A percentile compares a stretch with the other conserved stretches of the same genome.
phyloP scores from a whole-genome alignment of 2,113 vertebrate genomes.

The Neogobius melanostomus region DNA sequence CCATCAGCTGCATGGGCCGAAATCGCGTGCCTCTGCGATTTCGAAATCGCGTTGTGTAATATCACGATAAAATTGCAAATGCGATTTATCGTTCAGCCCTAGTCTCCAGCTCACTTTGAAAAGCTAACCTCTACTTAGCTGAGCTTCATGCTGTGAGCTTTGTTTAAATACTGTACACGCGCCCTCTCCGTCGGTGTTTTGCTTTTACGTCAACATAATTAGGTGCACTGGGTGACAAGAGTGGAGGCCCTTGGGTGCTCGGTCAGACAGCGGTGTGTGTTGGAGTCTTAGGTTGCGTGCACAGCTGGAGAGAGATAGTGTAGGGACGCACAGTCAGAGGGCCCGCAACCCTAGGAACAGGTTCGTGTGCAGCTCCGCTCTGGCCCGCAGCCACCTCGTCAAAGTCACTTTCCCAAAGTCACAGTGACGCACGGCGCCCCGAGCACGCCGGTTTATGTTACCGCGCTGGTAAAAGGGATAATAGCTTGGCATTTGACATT shows the following conservation, averaged over 20 bases:
- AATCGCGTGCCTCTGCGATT: no score
- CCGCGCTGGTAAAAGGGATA: conserved; percentile 61
- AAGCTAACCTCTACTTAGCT: background rate
- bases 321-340: conserved; percentile 41
- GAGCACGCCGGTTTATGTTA: conserved; percentile 69
- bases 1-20: no score
- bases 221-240: conserved; percentile 41
- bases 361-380: conserved; percentile 54
- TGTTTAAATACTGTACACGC: conserved; percentile 40
- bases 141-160: conserved; percentile 27
- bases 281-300: conserved; percentile 29
- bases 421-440: conserved; percentile 60
- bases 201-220: conserved; percentile 59
- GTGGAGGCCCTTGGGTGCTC: conserved; percentile 40
- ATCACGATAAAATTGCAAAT: no score
- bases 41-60: no score
- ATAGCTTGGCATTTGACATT: conserved; percentile 66
- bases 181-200: conserved; percentile 52
- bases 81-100: no score
- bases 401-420: conserved; percentile 72
- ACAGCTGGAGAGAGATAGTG: conserved; percentile 39
- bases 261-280: conserved; percentile 51
- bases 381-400: conserved; percentile 68
- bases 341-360: conserved; percentile 52
- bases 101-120: background rate